Base-by-base conservation (phyloP, 2,113 vertebrate genomes). In the Semnornis frantzii region DNA sequence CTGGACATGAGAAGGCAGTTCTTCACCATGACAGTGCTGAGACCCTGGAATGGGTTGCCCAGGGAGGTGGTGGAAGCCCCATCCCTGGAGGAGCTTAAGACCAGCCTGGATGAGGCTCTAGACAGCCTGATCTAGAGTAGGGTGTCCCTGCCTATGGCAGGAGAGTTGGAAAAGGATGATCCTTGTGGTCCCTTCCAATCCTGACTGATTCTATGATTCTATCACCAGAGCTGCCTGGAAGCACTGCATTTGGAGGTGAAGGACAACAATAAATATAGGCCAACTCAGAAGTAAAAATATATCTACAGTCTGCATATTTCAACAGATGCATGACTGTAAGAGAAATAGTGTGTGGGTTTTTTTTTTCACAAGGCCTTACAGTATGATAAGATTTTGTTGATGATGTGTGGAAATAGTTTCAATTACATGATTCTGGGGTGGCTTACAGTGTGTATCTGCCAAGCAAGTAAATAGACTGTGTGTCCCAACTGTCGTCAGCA, bases 351-450 rank as follows among this genome's bases (percentile, higher is more conserved):
- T 24, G 24, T 24, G 24, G 23, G 15, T 42, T 42, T 25, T 54
- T 59, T 87, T 84, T 57, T 76, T 65, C 58, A 63, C 60, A 85
- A 60, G 73, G 59, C 70, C 78, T 92, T 72, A 20, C 15, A 42
- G 34, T 62, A 88, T 25, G 74, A 9, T 65, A 85, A 92, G 52
- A 42, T 91, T 89, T 82, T 87, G 30, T 84, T 92, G 63, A 79
- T 86, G 34, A 42, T 66, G 17, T 37, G 17, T 60, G 60, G 14
- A 30, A 59, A 3, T 76, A 63, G 63, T 80, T 92, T 79, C 30
- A 70, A 8, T 75, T 72, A 1, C 0, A 1, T 23, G 63, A 24
- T 57, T 46, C 10, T 0, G 1, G 13, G 14, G 15, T 75, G 46
- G 58, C 54, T 83, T 31, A n/a, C n/a, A 31, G n/a, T 15, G 19